phyloP scores from a whole-genome alignment of 2,888 invertebrate species.

The Tenthredo notha region DNA sequence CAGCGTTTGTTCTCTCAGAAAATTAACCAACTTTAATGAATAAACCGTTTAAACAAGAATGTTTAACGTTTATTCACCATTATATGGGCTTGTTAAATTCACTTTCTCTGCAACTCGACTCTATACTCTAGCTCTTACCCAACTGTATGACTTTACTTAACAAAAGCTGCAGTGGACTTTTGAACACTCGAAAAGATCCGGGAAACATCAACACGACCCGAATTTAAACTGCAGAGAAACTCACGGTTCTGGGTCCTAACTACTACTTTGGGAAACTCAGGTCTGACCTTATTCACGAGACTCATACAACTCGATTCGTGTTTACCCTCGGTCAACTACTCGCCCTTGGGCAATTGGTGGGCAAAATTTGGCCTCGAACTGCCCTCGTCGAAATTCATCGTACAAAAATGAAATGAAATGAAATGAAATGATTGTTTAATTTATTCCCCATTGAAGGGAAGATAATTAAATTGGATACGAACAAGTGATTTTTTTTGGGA shows the following conservation, averaged over 20 bases:
- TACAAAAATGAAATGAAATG: not conserved
- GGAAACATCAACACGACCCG: not conserved
- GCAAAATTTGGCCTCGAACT: not conserved
- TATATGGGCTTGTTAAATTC: not conserved
- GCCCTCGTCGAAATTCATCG: not conserved
- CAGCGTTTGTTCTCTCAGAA: not conserved
- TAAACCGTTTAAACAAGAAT: not conserved
- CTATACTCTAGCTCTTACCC: not conserved
- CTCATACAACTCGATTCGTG: not conserved
- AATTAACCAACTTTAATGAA: constrained; percentile 12
- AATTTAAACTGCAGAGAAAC: not conserved
- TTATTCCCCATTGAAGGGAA: no score
- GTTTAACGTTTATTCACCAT: not conserved
- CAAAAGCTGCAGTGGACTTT: constrained; percentile 6
- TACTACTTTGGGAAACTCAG: not conserved
- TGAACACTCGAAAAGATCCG: not conserved
- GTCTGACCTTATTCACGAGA: constrained; percentile 6
- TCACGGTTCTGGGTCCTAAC: not conserved
- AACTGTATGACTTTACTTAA: constrained; percentile 1
- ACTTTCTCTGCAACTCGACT: not conserved
- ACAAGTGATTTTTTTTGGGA: no score
- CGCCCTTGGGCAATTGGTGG: not conserved
- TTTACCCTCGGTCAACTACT: constrained; percentile 3
- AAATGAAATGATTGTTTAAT: not conserved
- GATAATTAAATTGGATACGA: no score